A percentile compares a stretch with the other conserved stretches of the same genome.
phyloP scores from a whole-genome alignment of 2,888 invertebrate genomes.

The Tetragonula carbonaria region DNA sequence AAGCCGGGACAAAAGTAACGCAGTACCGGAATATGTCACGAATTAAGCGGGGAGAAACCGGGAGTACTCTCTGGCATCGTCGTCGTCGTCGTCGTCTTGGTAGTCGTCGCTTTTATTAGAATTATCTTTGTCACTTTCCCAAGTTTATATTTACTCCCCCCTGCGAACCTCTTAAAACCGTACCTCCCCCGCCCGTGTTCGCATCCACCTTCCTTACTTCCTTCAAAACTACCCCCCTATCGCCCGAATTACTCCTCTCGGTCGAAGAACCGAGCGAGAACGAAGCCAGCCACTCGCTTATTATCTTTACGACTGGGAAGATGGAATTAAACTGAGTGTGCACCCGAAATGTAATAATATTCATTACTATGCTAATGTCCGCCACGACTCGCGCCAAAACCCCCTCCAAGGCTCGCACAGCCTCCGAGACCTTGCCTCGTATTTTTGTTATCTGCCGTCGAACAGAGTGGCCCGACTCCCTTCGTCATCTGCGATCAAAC shows the following conservation, averaged over 20 bases:
- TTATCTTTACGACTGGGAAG: slow-evolving; percentile 84
- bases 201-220: slow-evolving; percentile 67
- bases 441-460: slow-evolving; percentile 82
- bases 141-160: slow-evolving; percentile 84
- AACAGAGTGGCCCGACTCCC: slow-evolving; percentile 68
- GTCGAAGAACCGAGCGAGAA: slow-evolving; percentile 53
- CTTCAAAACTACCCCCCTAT: slow-evolving; percentile 61
- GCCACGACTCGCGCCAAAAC: slow-evolving; percentile 71
- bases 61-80: slow-evolving; percentile 77
- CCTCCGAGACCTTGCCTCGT: slow-evolving; percentile 81
- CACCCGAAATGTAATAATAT: slow-evolving; percentile 84
- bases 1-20: slow-evolving; percentile 77
- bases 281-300: slow-evolving; percentile 81
- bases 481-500: slow-evolving; percentile 33
- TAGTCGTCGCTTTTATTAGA: slow-evolving; percentile 83
- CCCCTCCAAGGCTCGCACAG: slow-evolving; percentile 74
- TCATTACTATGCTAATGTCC: slow-evolving; percentile 84
- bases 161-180: slow-evolving; percentile 82
- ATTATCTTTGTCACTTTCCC: slow-evolving; percentile 84
- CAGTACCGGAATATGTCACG: slow-evolving; percentile 83
- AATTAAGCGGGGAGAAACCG: slow-evolving; percentile 82
- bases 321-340: slow-evolving; percentile 84
- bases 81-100: slow-evolving; percentile 71
- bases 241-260: slow-evolving; percentile 26
- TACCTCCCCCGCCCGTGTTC: slow-evolving; percentile 61